Evolutionary conservation across 2,113 vertebrate species (phyloP), one percentile per base, ranked within the genome.

Genomic region (Piaya cayana): DNA sequence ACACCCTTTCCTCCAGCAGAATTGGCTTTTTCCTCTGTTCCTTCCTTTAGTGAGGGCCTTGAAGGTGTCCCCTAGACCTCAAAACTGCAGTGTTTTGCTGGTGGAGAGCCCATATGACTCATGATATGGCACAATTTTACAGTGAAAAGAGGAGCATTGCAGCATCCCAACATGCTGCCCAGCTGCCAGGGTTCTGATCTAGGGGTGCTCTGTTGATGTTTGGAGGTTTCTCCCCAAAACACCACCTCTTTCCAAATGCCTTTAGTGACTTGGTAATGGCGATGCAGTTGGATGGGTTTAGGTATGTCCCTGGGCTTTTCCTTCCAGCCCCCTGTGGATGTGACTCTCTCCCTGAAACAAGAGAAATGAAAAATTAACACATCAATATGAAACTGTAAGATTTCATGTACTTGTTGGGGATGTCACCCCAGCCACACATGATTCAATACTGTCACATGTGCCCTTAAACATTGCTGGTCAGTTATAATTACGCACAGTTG

Each of bases 31-130:
- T 82, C 72, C 45, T 50, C 30, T 15, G 26, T 30, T 82, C 11
- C 8, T 64, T 36, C 43, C 43, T 88, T 50, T 59, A 62, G 55
- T 21, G 14, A 56, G 45, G 17, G 26, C 39, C 79, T 45, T 64
- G 26, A 34, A 70, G 22, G 20, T 20, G 12, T 43, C 4, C 12
- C 11, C 14, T 21, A 6, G 4, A 12, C 13, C 15, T 25, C 17
- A 59, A 27, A 37, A 13, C 52, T 52, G 9, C 52, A 77, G 45
- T 6, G 4, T 30, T 30, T 52, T 39, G 17, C 39, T 49, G 22
- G 43, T 9, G 49, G 18, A 30, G 20, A 81, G 9, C 52, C 30
- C 0, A 0, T 4, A 1, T 19, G 22, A 9, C 34, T 25, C 12
- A 0, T 1, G 34, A 25, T 2, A 3, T 8, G 29, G 26, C 29